phyloP scores from a whole-genome alignment of 1,140 invertebrate genomes.

The Aculops lycopersici region DNA sequence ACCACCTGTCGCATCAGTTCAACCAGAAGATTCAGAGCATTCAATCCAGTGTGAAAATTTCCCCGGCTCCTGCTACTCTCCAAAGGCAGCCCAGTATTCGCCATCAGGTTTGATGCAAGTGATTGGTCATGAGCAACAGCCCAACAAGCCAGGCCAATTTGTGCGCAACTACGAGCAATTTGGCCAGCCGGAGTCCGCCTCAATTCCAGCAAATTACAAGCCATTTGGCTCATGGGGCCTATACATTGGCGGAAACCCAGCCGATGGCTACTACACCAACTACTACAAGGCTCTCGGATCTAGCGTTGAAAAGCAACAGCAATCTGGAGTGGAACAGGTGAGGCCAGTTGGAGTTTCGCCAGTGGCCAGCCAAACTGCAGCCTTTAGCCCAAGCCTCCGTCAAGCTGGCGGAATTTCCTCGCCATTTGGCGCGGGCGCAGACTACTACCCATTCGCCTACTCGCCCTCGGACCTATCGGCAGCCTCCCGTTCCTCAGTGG shows the following conservation, averaged over 20 bases:
- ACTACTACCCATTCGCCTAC: neutral
- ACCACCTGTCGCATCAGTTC: no score
- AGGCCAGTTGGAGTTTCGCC: neutral
- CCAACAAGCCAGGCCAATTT: no score
- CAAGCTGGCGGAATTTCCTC: no score
- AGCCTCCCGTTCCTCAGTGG: neutral
- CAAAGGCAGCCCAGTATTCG: neutral
- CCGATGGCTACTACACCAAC: neutral
- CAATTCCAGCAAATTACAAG: neutral
- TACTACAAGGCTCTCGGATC: neutral
- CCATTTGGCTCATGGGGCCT: neutral
- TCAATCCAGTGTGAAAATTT: no score
- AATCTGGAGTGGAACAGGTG: neutral
- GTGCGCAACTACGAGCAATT: neutral
- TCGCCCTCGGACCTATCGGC: neutral
- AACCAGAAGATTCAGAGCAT: no score
- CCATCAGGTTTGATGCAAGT: neutral
- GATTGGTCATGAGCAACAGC: neutral
- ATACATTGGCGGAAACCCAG: neutral
- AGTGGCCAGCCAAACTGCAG: no score
- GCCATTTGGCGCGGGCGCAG: no score
- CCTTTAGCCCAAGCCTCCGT: no score
- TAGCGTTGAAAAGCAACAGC: neutral
- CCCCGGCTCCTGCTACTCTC: no score
- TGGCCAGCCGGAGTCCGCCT: neutral